Percentiles rank a stretch among this genome's conserved stretches.
Evolutionary conservation across 2,113 vertebrate species (phyloP).

Genomic region (Mormyrus lacerda): DNA sequence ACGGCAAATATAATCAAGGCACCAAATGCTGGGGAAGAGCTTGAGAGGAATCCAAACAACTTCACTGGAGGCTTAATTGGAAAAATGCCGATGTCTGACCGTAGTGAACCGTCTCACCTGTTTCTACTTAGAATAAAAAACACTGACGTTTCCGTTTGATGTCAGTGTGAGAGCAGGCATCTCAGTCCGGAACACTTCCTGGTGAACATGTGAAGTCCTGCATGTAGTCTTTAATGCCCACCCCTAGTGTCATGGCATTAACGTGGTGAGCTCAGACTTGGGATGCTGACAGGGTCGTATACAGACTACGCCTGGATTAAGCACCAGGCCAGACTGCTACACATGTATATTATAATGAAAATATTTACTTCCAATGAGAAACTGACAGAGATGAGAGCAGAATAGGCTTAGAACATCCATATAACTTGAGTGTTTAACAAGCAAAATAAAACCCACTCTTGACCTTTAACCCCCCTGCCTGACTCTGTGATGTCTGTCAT

Average conservation of each 20-base stretch:
- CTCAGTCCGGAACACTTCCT: neutral
- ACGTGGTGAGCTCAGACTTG: neutral
- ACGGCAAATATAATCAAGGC: slow-evolving; percentile 15
- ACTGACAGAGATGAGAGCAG: neutral
- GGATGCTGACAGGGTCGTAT: neutral
- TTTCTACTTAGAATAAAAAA: neutral
- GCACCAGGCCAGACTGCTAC: neutral
- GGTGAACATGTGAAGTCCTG: neutral
- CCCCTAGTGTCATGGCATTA: neutral
- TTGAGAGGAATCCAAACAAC: slow-evolving; percentile 14
- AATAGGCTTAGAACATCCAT: neutral
- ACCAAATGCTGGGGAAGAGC: slow-evolving; percentile 16
- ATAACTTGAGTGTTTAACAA: neutral
- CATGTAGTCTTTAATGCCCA: neutral
- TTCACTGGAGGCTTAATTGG: slow-evolving; percentile 1
- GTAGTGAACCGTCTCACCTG: neutral
- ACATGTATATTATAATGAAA: neutral
- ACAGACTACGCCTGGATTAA: neutral
- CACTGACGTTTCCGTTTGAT: neutral
- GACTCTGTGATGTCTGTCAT: neutral
- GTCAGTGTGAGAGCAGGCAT: neutral
- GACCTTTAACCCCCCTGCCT: neutral
- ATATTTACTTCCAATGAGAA: slow-evolving; percentile 2
- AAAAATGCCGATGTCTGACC: neutral
- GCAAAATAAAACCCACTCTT: neutral